Percentiles rank a stretch among this genome's conserved stretches.
Conservation (phyloP, 2,797 vertebrate species). For the Helicolenus hilgendorfi region DNA sequence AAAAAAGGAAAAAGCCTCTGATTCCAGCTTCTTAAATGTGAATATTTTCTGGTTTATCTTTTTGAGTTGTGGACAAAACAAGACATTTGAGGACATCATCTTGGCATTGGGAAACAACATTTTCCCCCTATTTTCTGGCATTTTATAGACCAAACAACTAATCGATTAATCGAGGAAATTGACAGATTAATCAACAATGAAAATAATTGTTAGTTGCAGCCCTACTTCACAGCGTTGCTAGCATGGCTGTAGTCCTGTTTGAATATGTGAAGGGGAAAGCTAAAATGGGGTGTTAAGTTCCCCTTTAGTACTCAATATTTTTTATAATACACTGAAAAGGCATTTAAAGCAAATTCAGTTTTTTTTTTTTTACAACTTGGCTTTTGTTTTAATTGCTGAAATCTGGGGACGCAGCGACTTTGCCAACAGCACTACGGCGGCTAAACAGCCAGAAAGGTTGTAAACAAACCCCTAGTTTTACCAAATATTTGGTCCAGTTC, state of each 20-base stretch:
- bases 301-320: neutral
- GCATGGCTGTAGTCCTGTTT: neutral
- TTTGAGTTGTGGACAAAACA: neutral
- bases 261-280: neutral
- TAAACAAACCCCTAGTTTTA: constrained; percentile 13
- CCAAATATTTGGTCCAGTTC: neutral
- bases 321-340: neutral
- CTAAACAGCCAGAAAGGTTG: neutral
- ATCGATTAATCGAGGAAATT: neutral
- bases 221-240: neutral
- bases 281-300: neutral
- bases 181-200: too few relatives aligned
- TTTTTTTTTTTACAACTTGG: neutral
- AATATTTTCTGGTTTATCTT: too few relatives aligned
- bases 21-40: too few relatives aligned
- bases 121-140: neutral
- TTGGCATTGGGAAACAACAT: too few relatives aligned
- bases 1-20: too few relatives aligned
- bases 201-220: too few relatives aligned
- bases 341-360: neutral
- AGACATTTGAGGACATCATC: too few relatives aligned
- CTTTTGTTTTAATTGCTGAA: constrained; percentile 2
- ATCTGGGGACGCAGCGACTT: neutral
- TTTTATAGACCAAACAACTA: neutral
- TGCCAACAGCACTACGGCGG: neutral